A percentile compares a stretch with the other conserved stretches of the same genome.
phyloP scores from a whole-genome alignment of 2,797 vertebrate species.

The Smutsia gigantea region DNA sequence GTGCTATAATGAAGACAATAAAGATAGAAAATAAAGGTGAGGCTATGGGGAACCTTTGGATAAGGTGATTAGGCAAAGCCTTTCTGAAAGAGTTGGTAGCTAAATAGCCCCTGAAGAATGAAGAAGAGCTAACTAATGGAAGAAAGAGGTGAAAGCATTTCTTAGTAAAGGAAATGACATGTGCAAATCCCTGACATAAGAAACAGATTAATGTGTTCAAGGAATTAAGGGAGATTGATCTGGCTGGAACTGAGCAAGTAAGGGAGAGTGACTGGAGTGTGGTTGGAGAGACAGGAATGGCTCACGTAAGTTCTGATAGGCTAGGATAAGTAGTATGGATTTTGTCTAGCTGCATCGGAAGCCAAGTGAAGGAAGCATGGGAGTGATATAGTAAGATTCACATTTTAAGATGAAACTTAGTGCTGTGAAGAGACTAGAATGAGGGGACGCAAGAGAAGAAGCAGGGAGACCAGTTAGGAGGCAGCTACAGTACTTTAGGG shows the following conservation, averaged over 20 bases:
- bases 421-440: not conserved
- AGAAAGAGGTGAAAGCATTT: not conserved
- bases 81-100: slow-evolving; percentile 5
- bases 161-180: not conserved
- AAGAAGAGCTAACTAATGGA: not conserved
- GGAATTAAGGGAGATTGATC: not conserved
- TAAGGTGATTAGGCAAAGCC: not conserved
- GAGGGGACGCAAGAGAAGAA: not conserved
- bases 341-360: not conserved
- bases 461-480: not conserved
- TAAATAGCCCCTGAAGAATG: not conserved
- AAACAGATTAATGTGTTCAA: not conserved
- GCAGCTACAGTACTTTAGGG: not conserved
- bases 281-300: not conserved
- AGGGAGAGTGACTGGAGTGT: not conserved
- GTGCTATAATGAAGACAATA: not conserved
- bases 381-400: not conserved
- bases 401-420: not conserved
- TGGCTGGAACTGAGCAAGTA: not conserved
- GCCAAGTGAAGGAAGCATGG: not conserved
- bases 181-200: not conserved
- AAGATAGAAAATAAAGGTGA: not conserved
- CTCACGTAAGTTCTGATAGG: not conserved
- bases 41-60: not conserved
- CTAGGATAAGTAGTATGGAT: not conserved